A percentile compares a stretch with the other conserved stretches of the same genome.
Evolutionary conservation across 2,113 vertebrate genomes (phyloP).

Genomic region (Platycercus adscitus): DNA sequence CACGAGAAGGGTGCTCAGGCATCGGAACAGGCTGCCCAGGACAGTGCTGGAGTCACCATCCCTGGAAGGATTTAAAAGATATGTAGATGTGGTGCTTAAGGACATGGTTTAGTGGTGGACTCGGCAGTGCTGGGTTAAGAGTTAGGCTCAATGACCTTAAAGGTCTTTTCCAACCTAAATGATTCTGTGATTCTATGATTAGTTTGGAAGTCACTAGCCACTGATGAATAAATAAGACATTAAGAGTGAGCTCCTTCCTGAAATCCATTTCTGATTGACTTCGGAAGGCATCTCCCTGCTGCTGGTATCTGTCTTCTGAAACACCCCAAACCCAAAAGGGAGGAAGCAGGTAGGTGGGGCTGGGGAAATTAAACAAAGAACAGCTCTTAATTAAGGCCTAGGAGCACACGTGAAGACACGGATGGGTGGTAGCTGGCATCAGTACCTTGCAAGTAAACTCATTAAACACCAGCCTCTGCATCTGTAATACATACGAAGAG

Average conservation of each 20-base stretch:
- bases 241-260: slow-evolving; percentile 47
- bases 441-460: slow-evolving; percentile 26
- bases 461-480: slow-evolving; percentile 10
- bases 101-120: not conserved
- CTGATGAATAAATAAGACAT: slow-evolving; percentile 61
- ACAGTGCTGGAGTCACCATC: not conserved
- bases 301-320: slow-evolving; percentile 49
- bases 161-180: not conserved
- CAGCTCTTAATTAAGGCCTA: slow-evolving; percentile 70
- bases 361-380: slow-evolving; percentile 63
- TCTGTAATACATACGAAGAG: not conserved
- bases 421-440: slow-evolving; percentile 49
- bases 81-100: not conserved
- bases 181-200: not conserved
- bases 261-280: slow-evolving; percentile 71
- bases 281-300: slow-evolving; percentile 18
- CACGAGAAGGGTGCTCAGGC: not conserved
- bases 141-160: not conserved
- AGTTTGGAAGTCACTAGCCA: slow-evolving; percentile 28
- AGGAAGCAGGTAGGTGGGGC: slow-evolving; percentile 25
- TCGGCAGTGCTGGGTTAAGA: not conserved
- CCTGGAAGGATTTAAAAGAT: not conserved
- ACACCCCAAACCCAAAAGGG: not conserved
- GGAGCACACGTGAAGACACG: slow-evolving; percentile 1
- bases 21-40: not conserved